A percentile compares a stretch with the other conserved stretches of the same genome.
These are phyloP conservation scores for Clarias gariepinus DNA, from an alignment of 2,113 vertebrate genomes.

Conservation along the genomic window DNA sequence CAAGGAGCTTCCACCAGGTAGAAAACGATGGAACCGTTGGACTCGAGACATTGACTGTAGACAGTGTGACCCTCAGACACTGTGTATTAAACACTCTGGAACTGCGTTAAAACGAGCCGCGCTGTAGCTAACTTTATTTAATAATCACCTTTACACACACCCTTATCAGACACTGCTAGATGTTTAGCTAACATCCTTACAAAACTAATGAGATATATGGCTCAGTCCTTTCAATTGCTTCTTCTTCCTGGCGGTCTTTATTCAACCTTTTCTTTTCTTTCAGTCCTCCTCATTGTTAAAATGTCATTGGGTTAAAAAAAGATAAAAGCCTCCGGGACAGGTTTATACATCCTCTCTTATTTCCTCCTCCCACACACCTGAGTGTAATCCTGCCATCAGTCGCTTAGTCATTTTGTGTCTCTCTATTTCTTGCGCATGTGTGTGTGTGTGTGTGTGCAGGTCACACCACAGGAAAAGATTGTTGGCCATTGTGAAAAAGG, in stretches of 20 bases:
- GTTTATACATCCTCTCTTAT: background rate
- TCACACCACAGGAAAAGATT: background rate
- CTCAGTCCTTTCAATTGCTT: background rate
- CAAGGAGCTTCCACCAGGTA: background rate
- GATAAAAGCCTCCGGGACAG: background rate
- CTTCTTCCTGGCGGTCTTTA: background rate
- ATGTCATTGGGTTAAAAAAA: constrained; percentile 5
- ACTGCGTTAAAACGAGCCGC: background rate
- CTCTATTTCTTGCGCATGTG: background rate
- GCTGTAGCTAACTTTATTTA: background rate
- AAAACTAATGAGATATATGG: background rate
- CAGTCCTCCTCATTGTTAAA: constrained; percentile 12
- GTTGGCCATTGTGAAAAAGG: constrained; percentile 25
- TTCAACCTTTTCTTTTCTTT: constrained; percentile 1
- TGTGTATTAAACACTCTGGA: background rate
- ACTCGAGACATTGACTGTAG: background rate
- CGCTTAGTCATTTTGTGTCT: constrained; percentile 1
- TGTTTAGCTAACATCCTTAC: background rate
- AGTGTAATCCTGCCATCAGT: constrained; percentile 24
- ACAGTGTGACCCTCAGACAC: background rate
- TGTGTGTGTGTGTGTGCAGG: background rate
- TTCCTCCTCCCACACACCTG: background rate
- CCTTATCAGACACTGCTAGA: background rate
- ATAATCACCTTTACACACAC: background rate
- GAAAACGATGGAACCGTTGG: background rate